A percentile compares a stretch with the other conserved stretches of the same genome.
Evolutionary conservation across 2,797 vertebrate species (phyloP).

Genomic region (Odontamblyopus rebecca): DNA sequence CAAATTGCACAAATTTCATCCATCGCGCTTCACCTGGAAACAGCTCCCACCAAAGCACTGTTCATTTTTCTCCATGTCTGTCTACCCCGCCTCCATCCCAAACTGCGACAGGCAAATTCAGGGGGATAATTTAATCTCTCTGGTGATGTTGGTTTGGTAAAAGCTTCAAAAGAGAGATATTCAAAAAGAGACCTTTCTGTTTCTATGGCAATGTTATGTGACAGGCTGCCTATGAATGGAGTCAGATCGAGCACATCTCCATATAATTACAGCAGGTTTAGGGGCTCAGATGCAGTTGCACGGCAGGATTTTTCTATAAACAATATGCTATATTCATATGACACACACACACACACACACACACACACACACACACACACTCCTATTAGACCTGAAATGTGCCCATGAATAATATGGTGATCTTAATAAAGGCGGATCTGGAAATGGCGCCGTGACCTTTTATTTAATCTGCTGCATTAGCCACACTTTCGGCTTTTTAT

Average conservation of each 20-base stretch:
- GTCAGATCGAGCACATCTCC: slow-evolving; percentile 56
- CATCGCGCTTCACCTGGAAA: slow-evolving; percentile 63
- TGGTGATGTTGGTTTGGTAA: slow-evolving; percentile 50
- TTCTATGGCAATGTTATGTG: slow-evolving; percentile 74
- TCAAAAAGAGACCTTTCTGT: slow-evolving; percentile 69
- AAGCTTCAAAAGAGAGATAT: slow-evolving; percentile 55
- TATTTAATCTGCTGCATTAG: slow-evolving; percentile 25
- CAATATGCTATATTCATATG: neutral
- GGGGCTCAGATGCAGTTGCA: slow-evolving; percentile 23
- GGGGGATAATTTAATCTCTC: slow-evolving; percentile 49
- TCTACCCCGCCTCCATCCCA: slow-evolving; percentile 23
- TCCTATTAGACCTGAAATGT: neutral
- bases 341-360: slow-evolving; percentile 1
- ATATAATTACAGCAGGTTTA: slow-evolving; percentile 57
- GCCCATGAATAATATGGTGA: slow-evolving; percentile 24
- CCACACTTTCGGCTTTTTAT: neutral
- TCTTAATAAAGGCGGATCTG: slow-evolving; percentile 16
- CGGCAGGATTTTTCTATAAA: no score
- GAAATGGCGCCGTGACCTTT: slow-evolving; percentile 44
- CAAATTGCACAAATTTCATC: slow-evolving; percentile 35
- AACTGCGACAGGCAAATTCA: slow-evolving; percentile 55
- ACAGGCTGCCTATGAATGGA: slow-evolving; percentile 54
- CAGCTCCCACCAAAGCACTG: slow-evolving; percentile 41
- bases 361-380: neutral
- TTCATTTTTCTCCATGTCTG: slow-evolving; percentile 27